Evolutionary conservation across 2,797 vertebrate species (phyloP).

Genomic region (Ibycter americanus): DNA sequence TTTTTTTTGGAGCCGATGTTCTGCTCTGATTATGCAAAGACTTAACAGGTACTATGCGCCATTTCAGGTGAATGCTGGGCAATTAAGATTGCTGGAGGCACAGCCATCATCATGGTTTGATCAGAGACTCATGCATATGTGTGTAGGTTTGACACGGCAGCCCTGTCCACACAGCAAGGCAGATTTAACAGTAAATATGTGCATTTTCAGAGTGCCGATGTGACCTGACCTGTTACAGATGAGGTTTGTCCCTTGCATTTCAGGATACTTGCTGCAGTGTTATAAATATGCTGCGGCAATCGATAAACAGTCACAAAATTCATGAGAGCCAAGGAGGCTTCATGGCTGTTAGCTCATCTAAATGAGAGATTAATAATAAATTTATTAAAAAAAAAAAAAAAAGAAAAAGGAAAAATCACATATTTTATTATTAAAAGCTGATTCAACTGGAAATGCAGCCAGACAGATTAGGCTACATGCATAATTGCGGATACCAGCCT

Average conservation of each 20-base stretch:
- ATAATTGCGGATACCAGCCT: background rate
- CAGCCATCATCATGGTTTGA: background rate
- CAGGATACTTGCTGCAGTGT: background rate
- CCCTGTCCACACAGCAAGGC: fast-evolving
- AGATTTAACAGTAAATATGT: background rate
- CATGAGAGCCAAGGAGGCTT: background rate
- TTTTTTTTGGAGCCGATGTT: background rate
- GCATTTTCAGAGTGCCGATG: background rate
- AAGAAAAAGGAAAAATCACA: background rate
- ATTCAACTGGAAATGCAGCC: background rate
- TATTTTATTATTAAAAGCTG: background rate
- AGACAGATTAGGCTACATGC: background rate
- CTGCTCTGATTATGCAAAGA: background rate
- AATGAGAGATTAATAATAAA: background rate
- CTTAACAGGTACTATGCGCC: background rate
- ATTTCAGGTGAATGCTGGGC: background rate
- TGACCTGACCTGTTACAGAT: background rate
- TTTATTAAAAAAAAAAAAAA: background rate
- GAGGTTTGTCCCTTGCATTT: background rate
- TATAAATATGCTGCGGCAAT: background rate
- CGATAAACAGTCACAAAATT: background rate
- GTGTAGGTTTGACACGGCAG: background rate
- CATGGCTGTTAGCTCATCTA: background rate
- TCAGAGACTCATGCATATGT: background rate
- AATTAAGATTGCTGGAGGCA: background rate